Percentiles rank a stretch among this genome's conserved stretches.
These are phyloP conservation scores for Odontamblyopus lacepedii DNA, from an alignment of 2,797 vertebrate genomes.

Conservation along the genomic window DNA sequence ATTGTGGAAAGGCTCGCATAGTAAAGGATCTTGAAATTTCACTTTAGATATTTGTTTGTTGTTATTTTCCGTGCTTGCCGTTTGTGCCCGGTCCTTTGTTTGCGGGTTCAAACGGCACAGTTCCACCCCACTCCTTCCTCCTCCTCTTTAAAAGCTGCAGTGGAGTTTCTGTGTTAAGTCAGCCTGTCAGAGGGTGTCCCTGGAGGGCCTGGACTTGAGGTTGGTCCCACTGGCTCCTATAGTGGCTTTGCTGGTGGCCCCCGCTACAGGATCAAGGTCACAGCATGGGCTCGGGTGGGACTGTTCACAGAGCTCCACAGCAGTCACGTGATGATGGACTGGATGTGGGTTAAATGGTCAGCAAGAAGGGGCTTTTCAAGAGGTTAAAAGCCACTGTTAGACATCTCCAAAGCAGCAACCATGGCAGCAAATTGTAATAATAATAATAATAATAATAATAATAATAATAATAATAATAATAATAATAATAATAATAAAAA, in stretches of 20 bases:
- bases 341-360: conserved; percentile 14
- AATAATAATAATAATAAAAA: background rate
- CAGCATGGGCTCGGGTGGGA: conserved; percentile 37
- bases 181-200: conserved; percentile 87
- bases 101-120: conserved; percentile 24
- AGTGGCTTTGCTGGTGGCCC: conserved; percentile 69
- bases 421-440: background rate
- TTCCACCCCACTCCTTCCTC: conserved; percentile 13
- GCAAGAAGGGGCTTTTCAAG: background rate
- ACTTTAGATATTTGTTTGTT: background rate
- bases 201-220: conserved; percentile 79
- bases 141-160: conserved; percentile 31
- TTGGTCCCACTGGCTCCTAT: conserved; percentile 79
- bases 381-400: conserved; percentile 6
- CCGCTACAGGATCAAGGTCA: conserved; percentile 56
- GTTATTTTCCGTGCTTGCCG: conserved; percentile 15
- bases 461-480: background rate
- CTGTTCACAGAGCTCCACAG: conserved; percentile 45
- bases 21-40: conserved; percentile 3
- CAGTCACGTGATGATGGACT: conserved; percentile 18
- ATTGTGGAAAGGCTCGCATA: conserved; percentile 5
- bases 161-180: conserved; percentile 78
- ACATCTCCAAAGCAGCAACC: background rate
- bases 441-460: background rate
- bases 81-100: conserved; percentile 26